Evolutionary conservation across 23 tunicate genomes (phyloP).

Genomic region (Diplosoma virens): DNA sequence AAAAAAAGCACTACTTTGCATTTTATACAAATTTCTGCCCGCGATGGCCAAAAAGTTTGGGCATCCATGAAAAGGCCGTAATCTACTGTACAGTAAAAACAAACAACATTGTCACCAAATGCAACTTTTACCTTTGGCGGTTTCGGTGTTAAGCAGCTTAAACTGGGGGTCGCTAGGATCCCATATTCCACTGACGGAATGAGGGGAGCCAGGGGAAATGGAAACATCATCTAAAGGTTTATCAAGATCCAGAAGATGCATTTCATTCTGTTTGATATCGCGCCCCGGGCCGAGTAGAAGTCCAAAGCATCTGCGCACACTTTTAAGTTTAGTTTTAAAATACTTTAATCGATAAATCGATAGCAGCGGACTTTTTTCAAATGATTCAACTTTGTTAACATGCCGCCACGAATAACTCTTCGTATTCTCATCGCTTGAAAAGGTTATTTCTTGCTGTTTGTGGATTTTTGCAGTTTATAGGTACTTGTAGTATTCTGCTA

Average conservation of each 20-base stretch:
- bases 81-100: background rate
- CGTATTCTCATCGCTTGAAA: background rate
- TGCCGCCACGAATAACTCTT: background rate
- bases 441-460: too few relatives aligned
- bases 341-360: background rate
- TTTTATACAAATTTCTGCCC: background rate
- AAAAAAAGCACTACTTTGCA: background rate
- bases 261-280: constrained; percentile 75
- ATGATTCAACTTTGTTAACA: too few relatives aligned
- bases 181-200: constrained; percentile 57
- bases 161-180: constrained; percentile 69
- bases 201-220: background rate
- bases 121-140: constrained; percentile 58
- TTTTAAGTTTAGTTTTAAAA: too few relatives aligned
- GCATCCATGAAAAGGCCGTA: too few relatives aligned
- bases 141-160: constrained; percentile 67
- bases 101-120: background rate
- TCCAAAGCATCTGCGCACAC: constrained; percentile 73
- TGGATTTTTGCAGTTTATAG: too few relatives aligned
- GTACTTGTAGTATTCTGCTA: too few relatives aligned
- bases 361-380: too few relatives aligned
- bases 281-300: constrained; percentile 80
- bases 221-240: constrained; percentile 19
- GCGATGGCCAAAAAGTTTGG: too few relatives aligned
- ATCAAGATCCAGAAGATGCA: constrained; percentile 89